Evolutionary conservation across 2,113 vertebrate species (phyloP).

Genomic region (Spheniscus mendiculus): DNA sequence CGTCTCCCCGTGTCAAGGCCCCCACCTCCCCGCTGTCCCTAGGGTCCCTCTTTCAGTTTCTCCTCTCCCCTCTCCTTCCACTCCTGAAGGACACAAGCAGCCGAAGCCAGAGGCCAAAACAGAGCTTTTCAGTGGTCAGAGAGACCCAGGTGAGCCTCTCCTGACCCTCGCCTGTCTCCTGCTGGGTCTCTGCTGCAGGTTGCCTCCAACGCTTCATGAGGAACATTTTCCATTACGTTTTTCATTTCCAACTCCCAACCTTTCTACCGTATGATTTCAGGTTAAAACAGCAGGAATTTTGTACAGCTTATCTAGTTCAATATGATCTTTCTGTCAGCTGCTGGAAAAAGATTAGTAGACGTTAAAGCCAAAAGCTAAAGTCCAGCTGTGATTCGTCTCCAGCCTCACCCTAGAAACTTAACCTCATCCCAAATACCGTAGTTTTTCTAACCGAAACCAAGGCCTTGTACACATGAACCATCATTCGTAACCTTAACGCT

Average conservation of each 20-base stretch:
- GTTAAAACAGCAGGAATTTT: slow-evolving; percentile 63
- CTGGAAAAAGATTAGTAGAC: slow-evolving; percentile 41
- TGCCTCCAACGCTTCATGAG: not conserved
- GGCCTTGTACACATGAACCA: not conserved
- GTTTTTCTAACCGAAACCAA: slow-evolving; percentile 5
- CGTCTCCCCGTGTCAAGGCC: not conserved
- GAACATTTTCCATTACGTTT: slow-evolving; percentile 51
- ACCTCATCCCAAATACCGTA: not conserved
- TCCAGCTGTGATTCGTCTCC: slow-evolving; percentile 55
- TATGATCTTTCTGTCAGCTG: slow-evolving; percentile 32
- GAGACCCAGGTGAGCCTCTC: not conserved
- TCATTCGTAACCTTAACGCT: not conserved
- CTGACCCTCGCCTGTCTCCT: not conserved
- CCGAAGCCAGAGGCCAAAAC: not conserved
- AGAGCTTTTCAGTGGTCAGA: not conserved
- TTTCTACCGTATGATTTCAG: slow-evolving; percentile 6
- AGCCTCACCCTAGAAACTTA: slow-evolving; percentile 37
- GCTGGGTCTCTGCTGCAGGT: not conserved
- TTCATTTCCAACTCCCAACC: slow-evolving; percentile 57
- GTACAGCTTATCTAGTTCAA: slow-evolving; percentile 23
- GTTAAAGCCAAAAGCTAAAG: slow-evolving; percentile 56
- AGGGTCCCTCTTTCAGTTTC: not conserved
- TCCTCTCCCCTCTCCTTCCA: not conserved
- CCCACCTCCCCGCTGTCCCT: not conserved
- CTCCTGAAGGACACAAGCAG: not conserved